Percentiles rank a stretch among this genome's conserved stretches.
Conservation (phyloP, 2,797 vertebrate species). For the Cygnus olor region DNA sequence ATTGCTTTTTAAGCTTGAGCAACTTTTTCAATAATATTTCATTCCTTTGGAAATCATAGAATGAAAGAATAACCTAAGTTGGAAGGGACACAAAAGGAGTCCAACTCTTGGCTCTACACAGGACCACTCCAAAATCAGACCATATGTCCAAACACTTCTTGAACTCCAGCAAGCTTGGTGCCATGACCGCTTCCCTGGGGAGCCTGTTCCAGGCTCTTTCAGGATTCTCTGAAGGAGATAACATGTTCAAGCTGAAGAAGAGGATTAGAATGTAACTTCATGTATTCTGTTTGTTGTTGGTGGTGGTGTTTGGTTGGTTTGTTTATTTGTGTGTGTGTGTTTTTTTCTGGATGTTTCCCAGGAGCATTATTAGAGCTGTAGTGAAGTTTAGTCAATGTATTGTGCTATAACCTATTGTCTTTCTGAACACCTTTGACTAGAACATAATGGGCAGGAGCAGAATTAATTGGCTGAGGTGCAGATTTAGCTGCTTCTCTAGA, state of each 20-base stretch:
- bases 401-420: neutral
- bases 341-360: neutral
- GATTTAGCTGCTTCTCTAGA: neutral
- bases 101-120: no score
- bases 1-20: neutral
- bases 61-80: neutral
- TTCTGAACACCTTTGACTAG: neutral
- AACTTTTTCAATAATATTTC: neutral
- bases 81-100: no score
- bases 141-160: neutral
- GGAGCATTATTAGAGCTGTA: neutral
- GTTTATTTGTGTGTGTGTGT: neutral
- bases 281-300: neutral
- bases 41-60: neutral
- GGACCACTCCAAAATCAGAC: no score
- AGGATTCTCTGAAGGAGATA: neutral
- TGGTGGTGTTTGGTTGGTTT: no score
- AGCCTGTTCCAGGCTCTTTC: no score
- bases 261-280: neutral
- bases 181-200: neutral
- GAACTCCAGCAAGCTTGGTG: neutral
- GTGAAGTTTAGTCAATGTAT: neutral
- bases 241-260: neutral
- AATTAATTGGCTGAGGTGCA: neutral
- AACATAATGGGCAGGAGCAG: neutral